Evolutionary conservation across 1,140 invertebrate genomes (phyloP).

Genomic region (Phocides pigmalion): DNA sequence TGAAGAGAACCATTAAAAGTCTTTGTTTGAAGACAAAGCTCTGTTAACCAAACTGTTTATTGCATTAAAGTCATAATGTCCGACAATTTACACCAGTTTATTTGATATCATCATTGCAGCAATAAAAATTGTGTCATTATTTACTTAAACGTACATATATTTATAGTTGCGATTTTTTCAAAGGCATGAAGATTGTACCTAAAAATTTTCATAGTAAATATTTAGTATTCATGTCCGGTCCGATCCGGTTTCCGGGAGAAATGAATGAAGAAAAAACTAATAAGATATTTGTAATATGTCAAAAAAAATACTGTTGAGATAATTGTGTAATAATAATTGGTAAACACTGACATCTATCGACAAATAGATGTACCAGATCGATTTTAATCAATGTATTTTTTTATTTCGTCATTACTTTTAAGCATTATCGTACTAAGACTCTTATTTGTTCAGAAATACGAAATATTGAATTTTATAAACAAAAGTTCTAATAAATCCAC

Average conservation of each 20-base stretch:
- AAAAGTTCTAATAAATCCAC: too few species aligned
- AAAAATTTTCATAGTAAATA: too few species aligned
- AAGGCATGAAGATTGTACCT: too few species aligned
- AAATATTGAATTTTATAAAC: too few species aligned
- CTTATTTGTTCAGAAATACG: too few species aligned
- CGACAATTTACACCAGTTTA: constrained; percentile 25
- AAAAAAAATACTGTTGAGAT: too few species aligned
- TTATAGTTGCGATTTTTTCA: neutral
- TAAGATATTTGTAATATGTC: too few species aligned
- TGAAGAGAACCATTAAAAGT: neutral
- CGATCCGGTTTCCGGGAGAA: too few species aligned
- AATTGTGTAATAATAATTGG: neutral
- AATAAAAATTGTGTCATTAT: neutral
- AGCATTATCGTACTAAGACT: too few species aligned
- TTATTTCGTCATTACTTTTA: neutral
- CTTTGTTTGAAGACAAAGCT: constrained; percentile 9
- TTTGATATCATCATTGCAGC: constrained; percentile 4
- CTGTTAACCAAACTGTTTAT: constrained; percentile 10
- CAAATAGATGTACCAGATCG: constrained; percentile 37
- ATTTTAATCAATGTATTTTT: neutral
- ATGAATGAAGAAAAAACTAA: too few species aligned
- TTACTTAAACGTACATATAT: neutral
- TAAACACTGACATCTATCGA: constrained; percentile 47
- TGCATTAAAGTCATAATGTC: constrained; percentile 19
- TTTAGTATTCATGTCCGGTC: too few species aligned